phyloP scores from a whole-genome alignment of 2,888 invertebrate genomes.

The Beris chalybata region DNA sequence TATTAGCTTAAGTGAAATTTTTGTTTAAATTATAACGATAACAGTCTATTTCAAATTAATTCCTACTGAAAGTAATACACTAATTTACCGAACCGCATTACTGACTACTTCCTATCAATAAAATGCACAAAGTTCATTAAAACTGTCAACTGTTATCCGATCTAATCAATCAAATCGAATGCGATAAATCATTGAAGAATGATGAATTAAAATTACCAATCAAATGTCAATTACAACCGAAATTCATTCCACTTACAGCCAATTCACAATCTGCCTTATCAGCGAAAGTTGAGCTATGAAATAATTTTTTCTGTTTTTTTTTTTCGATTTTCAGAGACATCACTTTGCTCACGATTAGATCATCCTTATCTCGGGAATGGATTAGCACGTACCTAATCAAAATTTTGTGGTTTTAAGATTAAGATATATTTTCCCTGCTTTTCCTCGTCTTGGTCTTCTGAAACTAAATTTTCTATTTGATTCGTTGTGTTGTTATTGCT shows the following conservation, averaged over 20 bases:
- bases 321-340: neutral
- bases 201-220: slow-evolving; percentile 37
- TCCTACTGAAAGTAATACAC: too few species aligned
- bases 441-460: too few species aligned
- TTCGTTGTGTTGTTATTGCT: too few species aligned
- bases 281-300: neutral
- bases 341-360: slow-evolving; percentile 19
- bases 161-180: slow-evolving; percentile 29
- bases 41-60: too few species aligned
- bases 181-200: slow-evolving; percentile 31
- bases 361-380: slow-evolving; percentile 21
- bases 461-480: too few species aligned
- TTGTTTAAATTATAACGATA: too few species aligned
- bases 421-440: too few species aligned
- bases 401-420: neutral
- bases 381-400: slow-evolving; percentile 25
- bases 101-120: neutral
- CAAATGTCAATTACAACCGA: slow-evolving; percentile 39
- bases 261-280: slow-evolving; percentile 19
- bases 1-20: too few species aligned
- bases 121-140: slow-evolving; percentile 6
- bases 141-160: slow-evolving; percentile 25
- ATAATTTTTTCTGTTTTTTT: too few species aligned
- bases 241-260: slow-evolving; percentile 25
- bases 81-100: too few species aligned